Conservation (phyloP, 2,888 invertebrate species). For the Sicus ferrugineus region DNA sequence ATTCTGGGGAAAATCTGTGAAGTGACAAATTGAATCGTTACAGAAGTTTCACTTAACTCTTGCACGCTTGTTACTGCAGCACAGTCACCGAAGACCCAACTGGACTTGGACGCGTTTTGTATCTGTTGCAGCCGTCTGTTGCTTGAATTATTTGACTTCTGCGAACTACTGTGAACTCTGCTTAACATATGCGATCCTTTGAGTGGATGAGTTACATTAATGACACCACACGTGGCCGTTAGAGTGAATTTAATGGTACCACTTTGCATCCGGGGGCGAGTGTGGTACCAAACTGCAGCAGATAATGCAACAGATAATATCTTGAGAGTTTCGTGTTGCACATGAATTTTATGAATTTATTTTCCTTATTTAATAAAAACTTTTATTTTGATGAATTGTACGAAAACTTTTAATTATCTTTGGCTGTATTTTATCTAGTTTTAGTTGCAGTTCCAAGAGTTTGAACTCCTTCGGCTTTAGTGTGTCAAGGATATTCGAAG, state of each 20-base stretch:
- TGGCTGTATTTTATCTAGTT: background rate
- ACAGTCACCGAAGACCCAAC: background rate
- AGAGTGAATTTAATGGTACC: background rate
- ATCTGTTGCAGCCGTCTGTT: no score
- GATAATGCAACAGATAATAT: no score
- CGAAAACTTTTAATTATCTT: background rate
- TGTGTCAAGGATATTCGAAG: slow-evolving; percentile 3
- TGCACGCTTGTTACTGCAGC: background rate
- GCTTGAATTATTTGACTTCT: slow-evolving; percentile 22
- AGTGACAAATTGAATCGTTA: slow-evolving; percentile 9
- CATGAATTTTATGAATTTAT: no score
- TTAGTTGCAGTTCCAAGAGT: no score
- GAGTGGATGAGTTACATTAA: background rate
- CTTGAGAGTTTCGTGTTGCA: background rate
- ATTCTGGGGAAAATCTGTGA: background rate
- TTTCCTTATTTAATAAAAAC: background rate
- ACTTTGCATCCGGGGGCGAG: background rate
- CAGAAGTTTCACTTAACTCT: background rate
- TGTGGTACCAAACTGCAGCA: background rate
- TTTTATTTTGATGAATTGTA: background rate
- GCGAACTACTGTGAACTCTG: slow-evolving; percentile 9
- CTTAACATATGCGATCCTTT: background rate
- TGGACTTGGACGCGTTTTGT: no score
- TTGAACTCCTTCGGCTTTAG: no score
- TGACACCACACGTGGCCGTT: background rate